Percentiles rank a stretch among this genome's conserved stretches.
Conservation (phyloP, 2,797 vertebrate genomes). For the Sebastes goodei region DNA sequence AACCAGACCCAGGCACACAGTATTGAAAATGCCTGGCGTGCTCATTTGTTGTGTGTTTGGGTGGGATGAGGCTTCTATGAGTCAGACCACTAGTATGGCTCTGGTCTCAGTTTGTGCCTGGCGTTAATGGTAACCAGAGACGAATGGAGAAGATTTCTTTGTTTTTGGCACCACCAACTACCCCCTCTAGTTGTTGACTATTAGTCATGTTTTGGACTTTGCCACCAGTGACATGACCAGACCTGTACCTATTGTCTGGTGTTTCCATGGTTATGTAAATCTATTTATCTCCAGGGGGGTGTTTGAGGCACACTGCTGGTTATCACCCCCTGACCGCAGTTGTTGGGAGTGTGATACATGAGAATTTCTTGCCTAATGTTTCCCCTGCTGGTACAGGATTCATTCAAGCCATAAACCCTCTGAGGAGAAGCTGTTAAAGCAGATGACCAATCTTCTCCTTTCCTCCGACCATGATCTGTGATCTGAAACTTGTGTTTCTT, state of each 20-base stretch:
- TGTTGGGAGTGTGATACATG: background rate
- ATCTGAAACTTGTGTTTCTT: background rate
- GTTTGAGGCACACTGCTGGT: background rate
- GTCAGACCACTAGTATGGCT: constrained; percentile 19
- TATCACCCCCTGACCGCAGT: background rate
- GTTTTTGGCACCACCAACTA: constrained; percentile 22
- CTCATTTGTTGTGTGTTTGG: constrained; percentile 2
- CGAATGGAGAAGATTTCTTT: constrained; percentile 40
- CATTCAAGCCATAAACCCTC: background rate
- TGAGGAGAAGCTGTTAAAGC: background rate
- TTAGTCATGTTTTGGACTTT: constrained; percentile 23
- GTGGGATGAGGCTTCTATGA: constrained; percentile 18
- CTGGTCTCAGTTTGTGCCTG: constrained; percentile 19
- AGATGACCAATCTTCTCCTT: background rate
- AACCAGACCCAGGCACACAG: background rate
- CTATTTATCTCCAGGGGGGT: background rate
- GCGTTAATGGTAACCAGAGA: constrained; percentile 32
- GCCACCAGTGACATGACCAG: constrained; percentile 41
- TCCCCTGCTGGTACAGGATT: background rate
- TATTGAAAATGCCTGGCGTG: background rate
- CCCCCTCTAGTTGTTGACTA: constrained; percentile 47
- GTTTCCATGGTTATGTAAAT: background rate
- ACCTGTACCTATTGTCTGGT: constrained; percentile 27
- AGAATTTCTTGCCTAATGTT: background rate
- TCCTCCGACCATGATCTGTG: background rate